Evolutionary conservation across 2,113 vertebrate species (phyloP).

Genomic region (Anhinga anhinga): DNA sequence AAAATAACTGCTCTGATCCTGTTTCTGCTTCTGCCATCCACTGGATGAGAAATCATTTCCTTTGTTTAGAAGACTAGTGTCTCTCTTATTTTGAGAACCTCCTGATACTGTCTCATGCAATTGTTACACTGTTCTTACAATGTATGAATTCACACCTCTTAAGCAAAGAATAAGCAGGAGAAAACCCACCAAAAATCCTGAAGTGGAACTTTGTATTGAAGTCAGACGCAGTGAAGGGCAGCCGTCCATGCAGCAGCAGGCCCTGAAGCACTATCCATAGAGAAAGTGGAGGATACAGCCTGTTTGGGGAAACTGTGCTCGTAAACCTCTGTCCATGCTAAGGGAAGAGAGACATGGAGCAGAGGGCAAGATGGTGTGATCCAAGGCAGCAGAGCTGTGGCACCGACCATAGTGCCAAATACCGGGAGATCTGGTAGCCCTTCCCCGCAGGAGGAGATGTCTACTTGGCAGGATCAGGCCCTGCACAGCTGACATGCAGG

Average conservation of each 20-base stretch:
- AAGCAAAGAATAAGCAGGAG: background rate
- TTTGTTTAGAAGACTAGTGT: background rate
- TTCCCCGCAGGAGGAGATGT: background rate
- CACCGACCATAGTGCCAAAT: fast-evolving
- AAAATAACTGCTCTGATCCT: constrained; percentile 21
- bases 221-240: background rate
- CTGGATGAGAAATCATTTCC: background rate
- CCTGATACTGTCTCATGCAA: fast-evolving
- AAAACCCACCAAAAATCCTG: background rate
- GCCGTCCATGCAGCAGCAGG: constrained; percentile 5
- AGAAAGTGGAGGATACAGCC: background rate
- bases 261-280: fast-evolving
- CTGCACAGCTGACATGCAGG: background rate
- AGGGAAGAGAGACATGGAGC: background rate
- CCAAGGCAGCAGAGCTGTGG: background rate
- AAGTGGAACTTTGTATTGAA: constrained; percentile 33
- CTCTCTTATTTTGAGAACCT: background rate
- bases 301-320: background rate
- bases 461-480: background rate
- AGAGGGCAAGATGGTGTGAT: background rate
- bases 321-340: fast-evolving
- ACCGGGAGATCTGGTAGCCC: background rate
- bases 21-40: constrained; percentile 29
- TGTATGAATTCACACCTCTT: background rate
- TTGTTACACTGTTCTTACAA: background rate